Evolutionary conservation across 2,888 invertebrate genomes (phyloP).

Genomic region (Ypsolopha sequella): DNA sequence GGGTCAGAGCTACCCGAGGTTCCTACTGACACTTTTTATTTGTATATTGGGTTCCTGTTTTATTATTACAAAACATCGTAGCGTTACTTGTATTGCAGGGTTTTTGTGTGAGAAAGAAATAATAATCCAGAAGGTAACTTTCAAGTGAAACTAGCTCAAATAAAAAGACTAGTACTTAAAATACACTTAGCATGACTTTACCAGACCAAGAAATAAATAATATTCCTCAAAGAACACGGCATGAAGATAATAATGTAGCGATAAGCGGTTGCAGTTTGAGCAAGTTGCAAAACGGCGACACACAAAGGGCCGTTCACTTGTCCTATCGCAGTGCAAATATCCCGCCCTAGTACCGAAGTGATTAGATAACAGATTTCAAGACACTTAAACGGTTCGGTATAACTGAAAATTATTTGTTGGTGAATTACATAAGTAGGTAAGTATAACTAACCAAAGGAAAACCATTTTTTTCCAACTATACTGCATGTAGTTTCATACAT

Average conservation of each 20-base stretch:
- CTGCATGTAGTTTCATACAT: too few relatives aligned
- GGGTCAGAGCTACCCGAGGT: conserved; percentile 15
- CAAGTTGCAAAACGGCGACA: conserved; percentile 37
- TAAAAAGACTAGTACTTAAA: too few relatives aligned
- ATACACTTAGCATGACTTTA: too few relatives aligned
- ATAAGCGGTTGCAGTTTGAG: too few relatives aligned
- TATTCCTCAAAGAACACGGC: background rate
- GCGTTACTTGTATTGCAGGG: too few relatives aligned
- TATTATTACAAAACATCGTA: conserved; percentile 35
- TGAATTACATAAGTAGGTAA: background rate
- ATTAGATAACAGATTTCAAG: conserved; percentile 50
- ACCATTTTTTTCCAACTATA: too few relatives aligned
- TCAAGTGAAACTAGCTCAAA: too few relatives aligned
- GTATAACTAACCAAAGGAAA: too few relatives aligned
- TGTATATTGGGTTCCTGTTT: conserved; percentile 28
- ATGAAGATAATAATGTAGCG: conserved; percentile 16
- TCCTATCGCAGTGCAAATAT: conserved; percentile 65
- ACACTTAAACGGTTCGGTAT: background rate
- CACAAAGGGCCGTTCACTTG: conserved; percentile 46
- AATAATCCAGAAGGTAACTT: too few relatives aligned
- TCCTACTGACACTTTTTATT: conserved; percentile 33
- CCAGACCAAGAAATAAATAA: too few relatives aligned
- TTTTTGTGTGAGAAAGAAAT: too few relatives aligned
- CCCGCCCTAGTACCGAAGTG: conserved; percentile 36
- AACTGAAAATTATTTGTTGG: background rate